phyloP scores from a whole-genome alignment of 1,140 invertebrate species.

The Hyles euphorbiae region DNA sequence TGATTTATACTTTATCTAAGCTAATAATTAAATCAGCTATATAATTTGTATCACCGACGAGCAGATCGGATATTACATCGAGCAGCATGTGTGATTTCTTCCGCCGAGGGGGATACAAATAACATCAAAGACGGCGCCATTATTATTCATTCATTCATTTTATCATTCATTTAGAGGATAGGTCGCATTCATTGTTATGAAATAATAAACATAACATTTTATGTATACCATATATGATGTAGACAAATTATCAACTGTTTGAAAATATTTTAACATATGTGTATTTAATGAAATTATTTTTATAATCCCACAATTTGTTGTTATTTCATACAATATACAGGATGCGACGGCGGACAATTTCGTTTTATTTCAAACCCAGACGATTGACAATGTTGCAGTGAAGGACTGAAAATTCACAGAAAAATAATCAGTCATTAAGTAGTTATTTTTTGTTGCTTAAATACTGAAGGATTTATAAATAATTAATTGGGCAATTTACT shows the following conservation, averaged over 20 bases:
- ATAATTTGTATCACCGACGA: conserved; percentile 40
- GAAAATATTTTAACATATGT: too few species aligned
- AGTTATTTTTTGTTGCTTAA: too few species aligned
- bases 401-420: too few species aligned
- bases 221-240: background rate
- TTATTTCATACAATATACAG: conserved; percentile 68
- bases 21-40: conserved; percentile 42
- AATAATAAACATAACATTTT: conserved; percentile 26
- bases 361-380: conserved; percentile 40
- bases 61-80: conserved; percentile 40
- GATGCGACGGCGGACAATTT: conserved; percentile 66
- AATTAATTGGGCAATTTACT: too few species aligned
- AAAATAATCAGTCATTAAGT: too few species aligned
- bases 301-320: conserved; percentile 29
- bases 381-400: too few species aligned
- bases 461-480: too few species aligned
- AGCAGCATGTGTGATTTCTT: conserved; percentile 56
- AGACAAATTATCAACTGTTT: too few species aligned
- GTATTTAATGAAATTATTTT: too few species aligned
- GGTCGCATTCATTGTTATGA: conserved; percentile 70
- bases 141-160: conserved; percentile 43
- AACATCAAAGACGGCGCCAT: conserved; percentile 52
- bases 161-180: conserved; percentile 55
- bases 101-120: conserved; percentile 49
- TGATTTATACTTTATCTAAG: conserved; percentile 40